A percentile compares a stretch with the other conserved stretches of the same genome.
Conservation (phyloP, 2,888 invertebrate species). For the Pollenia labialis region DNA sequence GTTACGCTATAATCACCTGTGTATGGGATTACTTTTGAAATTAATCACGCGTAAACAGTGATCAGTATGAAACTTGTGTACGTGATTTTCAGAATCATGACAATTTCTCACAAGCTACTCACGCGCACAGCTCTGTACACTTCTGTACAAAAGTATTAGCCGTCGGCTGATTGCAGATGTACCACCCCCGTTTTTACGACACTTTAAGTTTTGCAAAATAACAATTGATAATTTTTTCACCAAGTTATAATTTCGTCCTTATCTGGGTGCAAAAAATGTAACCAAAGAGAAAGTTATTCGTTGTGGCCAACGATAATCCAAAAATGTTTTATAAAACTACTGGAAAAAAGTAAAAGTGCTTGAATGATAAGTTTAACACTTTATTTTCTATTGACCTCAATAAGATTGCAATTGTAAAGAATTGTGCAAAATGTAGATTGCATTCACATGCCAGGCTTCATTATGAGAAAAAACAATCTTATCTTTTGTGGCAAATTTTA, state of each 20-base stretch:
- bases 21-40: too few relatives aligned
- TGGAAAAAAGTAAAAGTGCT: constrained; percentile 47
- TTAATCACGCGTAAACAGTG: too few relatives aligned
- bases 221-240: neutral
- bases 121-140: too few relatives aligned
- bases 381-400: constrained; percentile 61
- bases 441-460: neutral
- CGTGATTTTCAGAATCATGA: too few relatives aligned
- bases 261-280: constrained; percentile 32
- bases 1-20: too few relatives aligned
- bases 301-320: constrained; percentile 38
- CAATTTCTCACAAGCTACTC: too few relatives aligned
- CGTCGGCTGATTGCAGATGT: neutral
- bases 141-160: neutral
- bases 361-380: constrained; percentile 32
- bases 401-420: constrained; percentile 36
- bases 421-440: constrained; percentile 34
- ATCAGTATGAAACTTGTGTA: too few relatives aligned
- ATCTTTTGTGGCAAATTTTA: constrained; percentile 50
- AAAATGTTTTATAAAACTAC: constrained; percentile 41
- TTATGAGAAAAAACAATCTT: neutral
- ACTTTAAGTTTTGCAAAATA: neutral
- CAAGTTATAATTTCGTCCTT: neutral
- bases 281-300: constrained; percentile 25
- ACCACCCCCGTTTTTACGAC: neutral